Evolutionary conservation across 1,140 invertebrate species (phyloP).

Genomic region (Drosophila obscura): DNA sequence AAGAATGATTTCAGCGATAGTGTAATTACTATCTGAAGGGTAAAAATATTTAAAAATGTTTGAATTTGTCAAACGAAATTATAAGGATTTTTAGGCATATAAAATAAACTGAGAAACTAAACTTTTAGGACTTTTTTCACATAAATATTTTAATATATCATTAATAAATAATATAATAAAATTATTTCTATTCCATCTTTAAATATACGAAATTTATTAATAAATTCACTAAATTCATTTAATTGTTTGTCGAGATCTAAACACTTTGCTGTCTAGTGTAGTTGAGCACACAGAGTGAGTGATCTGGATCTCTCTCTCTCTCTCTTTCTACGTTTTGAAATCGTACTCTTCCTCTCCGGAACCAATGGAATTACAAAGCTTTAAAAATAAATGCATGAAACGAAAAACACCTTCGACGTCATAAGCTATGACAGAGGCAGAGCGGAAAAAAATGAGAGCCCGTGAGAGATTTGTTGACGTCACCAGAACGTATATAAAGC

Average conservation of each 20-base stretch:
- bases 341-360: background rate
- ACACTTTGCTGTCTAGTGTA: slow-evolving; percentile 27
- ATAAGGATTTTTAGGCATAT: too few species aligned
- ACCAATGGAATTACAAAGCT: slow-evolving; percentile 51
- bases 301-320: slow-evolving; percentile 3
- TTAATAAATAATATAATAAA: background rate
- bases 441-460: slow-evolving; percentile 12
- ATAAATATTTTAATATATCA: background rate
- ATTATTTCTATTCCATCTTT: too few species aligned
- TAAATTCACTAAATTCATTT: too few species aligned
- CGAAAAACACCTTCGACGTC: slow-evolving; percentile 36
- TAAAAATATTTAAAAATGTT: background rate
- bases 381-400: slow-evolving; percentile 64
- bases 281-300: slow-evolving; percentile 1
- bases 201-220: too few species aligned
- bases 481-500: slow-evolving; percentile 61
- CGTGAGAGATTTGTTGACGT: slow-evolving; percentile 10
- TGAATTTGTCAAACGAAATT: too few species aligned
- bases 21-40: background rate
- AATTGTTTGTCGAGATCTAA: background rate
- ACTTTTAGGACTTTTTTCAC: too few species aligned
- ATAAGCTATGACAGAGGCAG: slow-evolving; percentile 10
- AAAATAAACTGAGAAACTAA: background rate
- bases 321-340: background rate
- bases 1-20: background rate